Evolutionary conservation across 1,140 invertebrate genomes (phyloP), one percentile per base, ranked within the genome.

Genomic region (Aplysia californica): DNA sequence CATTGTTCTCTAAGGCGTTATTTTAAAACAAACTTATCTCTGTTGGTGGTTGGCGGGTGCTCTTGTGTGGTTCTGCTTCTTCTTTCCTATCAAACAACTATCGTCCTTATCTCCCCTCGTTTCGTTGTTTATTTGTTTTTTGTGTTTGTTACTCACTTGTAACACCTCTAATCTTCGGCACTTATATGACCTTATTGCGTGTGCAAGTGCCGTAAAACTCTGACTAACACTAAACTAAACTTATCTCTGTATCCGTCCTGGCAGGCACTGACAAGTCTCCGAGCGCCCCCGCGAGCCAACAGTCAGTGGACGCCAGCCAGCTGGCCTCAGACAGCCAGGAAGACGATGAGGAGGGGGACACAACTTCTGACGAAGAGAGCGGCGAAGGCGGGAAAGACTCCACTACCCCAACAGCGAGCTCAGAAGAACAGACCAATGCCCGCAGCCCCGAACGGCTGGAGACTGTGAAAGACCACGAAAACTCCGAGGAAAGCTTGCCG

Each of bases 291-390:
- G 26, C 26, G 29, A 70, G 36, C 58, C 26, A 33, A 21, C 41
- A 50, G 50, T 56, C 38, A 26, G 44, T 35, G 3, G 44, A 58
- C 50, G 20, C 68, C 26, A 70, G 68, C 58, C 68, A 70, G 15
- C 44, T 70, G 68, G 36, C 68, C 68, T 35, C 50, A 23, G 70
- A 72, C 35, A 72, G 70, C 41, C n/a, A 70, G 23, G 50, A 70
- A 41, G 68, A 39, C 23, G 68, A 70, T 18, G 67, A 69, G 15
- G 67, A 69, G 3, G 67, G 67, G 10, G 67, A 69, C 3, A 56
- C 68, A 2, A n/a, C 44, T 21, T 70, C 68, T 3, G 68, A 70
- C n/a, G 68, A 70, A 18, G 68, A 70, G n/a, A 56, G 21, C 44
- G 58, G 10, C 6, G 5, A 10, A 2, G 68, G 58, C 41, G 38